Percentiles rank a stretch among this genome's conserved stretches.
phyloP scores from a whole-genome alignment of 2,113 vertebrate species.

The Notarius lentiginosus region DNA sequence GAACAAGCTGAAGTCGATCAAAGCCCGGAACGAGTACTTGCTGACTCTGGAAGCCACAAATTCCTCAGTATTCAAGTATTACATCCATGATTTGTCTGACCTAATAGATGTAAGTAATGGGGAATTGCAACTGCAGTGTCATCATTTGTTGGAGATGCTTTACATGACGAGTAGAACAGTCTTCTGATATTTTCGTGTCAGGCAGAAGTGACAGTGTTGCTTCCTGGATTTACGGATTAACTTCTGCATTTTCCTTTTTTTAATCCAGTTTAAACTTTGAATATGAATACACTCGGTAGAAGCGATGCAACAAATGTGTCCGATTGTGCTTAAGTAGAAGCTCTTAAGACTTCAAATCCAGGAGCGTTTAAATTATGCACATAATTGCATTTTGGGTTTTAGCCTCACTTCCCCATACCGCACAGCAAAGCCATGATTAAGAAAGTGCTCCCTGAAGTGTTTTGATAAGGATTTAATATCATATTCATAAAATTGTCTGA shows the following conservation, averaged over 20 bases:
- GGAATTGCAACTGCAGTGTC: neutral
- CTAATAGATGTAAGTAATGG: constrained; percentile 92
- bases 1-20: constrained; percentile 99
- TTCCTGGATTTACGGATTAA: neutral
- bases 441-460: constrained; percentile 33
- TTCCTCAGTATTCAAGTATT: constrained; percentile 97
- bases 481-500: constrained; percentile 41
- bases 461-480: constrained; percentile 48
- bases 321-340: constrained; percentile 30
- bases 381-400: constrained; percentile 32
- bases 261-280: constrained; percentile 10
- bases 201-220: neutral
- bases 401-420: constrained; percentile 31
- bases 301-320: constrained; percentile 19
- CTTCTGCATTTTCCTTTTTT: constrained; percentile 5
- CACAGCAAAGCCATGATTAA: constrained; percentile 35
- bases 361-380: neutral
- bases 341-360: constrained; percentile 32
- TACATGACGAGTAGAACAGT: constrained; percentile 32
- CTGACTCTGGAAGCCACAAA: constrained; percentile 97
- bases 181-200: constrained; percentile 6
- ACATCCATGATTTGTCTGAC: constrained; percentile 96
- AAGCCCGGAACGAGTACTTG: constrained; percentile 96
- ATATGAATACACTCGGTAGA: neutral
- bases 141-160: neutral